Percentiles rank a stretch among this genome's conserved stretches.
Evolutionary conservation across 2,888 invertebrate species (phyloP).

Genomic region (Ephialtes manifestator): DNA sequence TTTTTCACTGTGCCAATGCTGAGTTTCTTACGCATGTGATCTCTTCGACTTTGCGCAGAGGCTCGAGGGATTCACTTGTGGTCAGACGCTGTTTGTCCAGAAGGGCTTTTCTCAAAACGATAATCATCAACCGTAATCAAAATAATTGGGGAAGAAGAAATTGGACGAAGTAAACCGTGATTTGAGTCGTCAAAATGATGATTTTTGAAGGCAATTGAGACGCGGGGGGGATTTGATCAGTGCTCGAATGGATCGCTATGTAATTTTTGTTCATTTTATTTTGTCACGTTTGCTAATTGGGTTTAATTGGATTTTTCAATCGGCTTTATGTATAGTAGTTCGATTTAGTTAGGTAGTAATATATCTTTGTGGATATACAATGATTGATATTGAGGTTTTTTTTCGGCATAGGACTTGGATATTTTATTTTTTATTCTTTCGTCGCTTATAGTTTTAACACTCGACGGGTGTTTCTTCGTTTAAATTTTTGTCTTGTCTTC

Average conservation of each 20-base stretch:
- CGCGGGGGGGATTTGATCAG: constrained; percentile 37
- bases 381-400: constrained; percentile 59
- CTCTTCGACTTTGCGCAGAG: constrained; percentile 37
- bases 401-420: constrained; percentile 54
- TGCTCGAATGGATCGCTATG: constrained; percentile 63
- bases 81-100: constrained; percentile 1
- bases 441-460: constrained; percentile 3
- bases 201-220: constrained; percentile 24
- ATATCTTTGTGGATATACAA: constrained; percentile 58
- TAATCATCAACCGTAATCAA: constrained; percentile 57
- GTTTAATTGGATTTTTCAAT: constrained; percentile 70
- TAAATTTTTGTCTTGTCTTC: constrained; percentile 33
- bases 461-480: constrained; percentile 41
- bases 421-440: constrained; percentile 37
- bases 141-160: constrained; percentile 42
- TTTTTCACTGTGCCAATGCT: constrained; percentile 69
- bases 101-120: constrained; percentile 16
- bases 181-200: constrained; percentile 17
- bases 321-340: constrained; percentile 67
- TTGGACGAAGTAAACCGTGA: constrained; percentile 17
- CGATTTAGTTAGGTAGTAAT: constrained; percentile 57
- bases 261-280: constrained; percentile 55
- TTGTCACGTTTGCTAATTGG: constrained; percentile 69
- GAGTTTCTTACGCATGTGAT: constrained; percentile 63
- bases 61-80: constrained; percentile 39